Evolutionary conservation across 2,797 vertebrate species (phyloP), one percentile per base, ranked within the genome.

Genomic region (Chrysolophus pictus): DNA sequence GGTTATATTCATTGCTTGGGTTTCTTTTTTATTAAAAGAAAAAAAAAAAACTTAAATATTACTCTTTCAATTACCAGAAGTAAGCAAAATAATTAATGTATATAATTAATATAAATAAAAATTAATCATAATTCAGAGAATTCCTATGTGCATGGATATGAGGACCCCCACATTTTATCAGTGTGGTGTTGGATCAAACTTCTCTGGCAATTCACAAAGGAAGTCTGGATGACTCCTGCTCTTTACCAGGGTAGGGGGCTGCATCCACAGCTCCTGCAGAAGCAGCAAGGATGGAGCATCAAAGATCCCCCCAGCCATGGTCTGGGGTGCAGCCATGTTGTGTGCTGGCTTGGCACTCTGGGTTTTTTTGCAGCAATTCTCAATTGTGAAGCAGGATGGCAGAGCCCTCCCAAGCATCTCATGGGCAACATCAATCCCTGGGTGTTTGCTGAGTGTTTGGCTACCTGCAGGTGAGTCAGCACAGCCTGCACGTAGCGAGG

Each of bases 381-480:
- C 75, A 41, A n/a, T 19, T 12, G 16, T 23, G 33, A 8, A 72
- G 42, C 39, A 76, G 21, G 11, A 26, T 81, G 18, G 7, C n/a
- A 44, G 26, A 53, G 26, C 18, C 11, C 29, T 11, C 53, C 49
- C 21, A n/a, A 33, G 28, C 60, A 37, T 11, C 7, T 14, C 19
- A 37, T 0, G 0, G 7, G 15, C 1, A 0, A n/a, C 47, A 37
- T 19, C 47, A 9, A 10, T 1, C 8, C 29, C 19, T 58, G 18
- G 17, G 29, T 58, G 22, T 29, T 58, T 62, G 13, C 22, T 80
- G 35, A 62, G 19, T 39, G 9, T 51, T 67, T 53, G 29, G 21
- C 15, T 28, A 56, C 29, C 7, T 35, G 24, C n/a, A 42, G 5
- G 18, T 42, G 39, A 64, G 28, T 18, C 39, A 14, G 19, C 62